Evolutionary conservation across 2,113 vertebrate genomes (phyloP), one percentile per base, ranked within the genome.

Genomic region (Chloropsis hardwickii): DNA sequence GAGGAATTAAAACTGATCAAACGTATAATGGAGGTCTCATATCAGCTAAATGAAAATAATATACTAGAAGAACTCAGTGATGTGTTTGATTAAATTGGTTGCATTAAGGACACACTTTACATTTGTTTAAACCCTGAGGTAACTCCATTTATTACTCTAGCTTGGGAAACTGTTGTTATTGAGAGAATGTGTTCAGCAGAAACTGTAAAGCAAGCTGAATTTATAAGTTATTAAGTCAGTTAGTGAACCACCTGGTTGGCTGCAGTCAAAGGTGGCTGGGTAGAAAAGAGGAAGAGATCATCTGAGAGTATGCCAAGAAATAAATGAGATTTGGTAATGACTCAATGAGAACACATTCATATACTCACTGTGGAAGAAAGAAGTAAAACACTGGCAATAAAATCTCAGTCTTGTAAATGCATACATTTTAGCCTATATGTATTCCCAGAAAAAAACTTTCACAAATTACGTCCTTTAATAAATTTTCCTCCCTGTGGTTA

Each of bases 81-180:
- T 94, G 89, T 95, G 87, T 95, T 97, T 96, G 87, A 95, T 97
- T 97, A 97, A 95, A 94, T 73, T 88, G 72, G 78, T 94, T 88
- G 48, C 50, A 67, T 88, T 92, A 94, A 95, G 81, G 56, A 87
- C 86, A 92, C 56, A 94, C 47, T 95, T 88, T 92, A 83, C 67
- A 93, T 94, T 97, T 93, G 28, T 86, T 90, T 90, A 95, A 97
- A 93, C 60, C 67, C 76, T 67, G 72, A 88, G 60, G 84, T 95
- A 94, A 93, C 79, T 56, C 44, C 72, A 66, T 94, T 94, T 76
- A 85, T 89, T 94, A 81, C 51, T 89, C 56, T 51, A 86, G 54
- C 81, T 66, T 33, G 9, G 60, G 66, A 89, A 85, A 82, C 44
- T 73, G 35, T 53, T 86, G 73, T n/a, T 88, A 89, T 67, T 47